Evolutionary conservation across 1,140 invertebrate species (phyloP), one percentile per base, ranked within the genome.

Genomic region (Bombus haemorrhoidalis): DNA sequence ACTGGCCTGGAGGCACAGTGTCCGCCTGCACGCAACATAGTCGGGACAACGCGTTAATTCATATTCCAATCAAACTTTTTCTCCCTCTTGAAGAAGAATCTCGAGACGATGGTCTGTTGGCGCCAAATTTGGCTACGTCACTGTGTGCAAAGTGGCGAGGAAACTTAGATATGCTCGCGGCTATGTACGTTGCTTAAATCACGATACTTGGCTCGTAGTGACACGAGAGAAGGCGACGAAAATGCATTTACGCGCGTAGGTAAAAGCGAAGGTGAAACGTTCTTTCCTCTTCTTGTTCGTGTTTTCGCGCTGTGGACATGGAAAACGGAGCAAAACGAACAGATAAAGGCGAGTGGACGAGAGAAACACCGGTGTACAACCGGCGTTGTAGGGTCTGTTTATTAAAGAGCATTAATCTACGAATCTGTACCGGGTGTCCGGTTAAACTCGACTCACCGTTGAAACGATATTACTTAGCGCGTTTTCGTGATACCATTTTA

Each of bases 321-420:
- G 18, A 9, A 53, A 53, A 53, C 47, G 43, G 25, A 37, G 64
- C 39, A 25, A 71, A 66, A 64, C 28, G 32, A 32, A 25, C 9
- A 34, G 39, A 41, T n/a, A 57, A 83, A 69, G 39, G 53, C n/a
- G 22, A 25, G 41, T 10, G 37, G 37, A 41, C 57, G 69, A n/a
- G 37, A 64, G 34, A n/a, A 76, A 68, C 53, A 69, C 32, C 66
- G 28, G 28, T 34, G 79, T 82, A 64, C 47, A 66, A 62, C 59
- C 64, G 79, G 34, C 34, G 28, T 41, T 13, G 22, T 57, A 41
- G 72, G 68, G 79, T 53, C 76, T 90, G 89, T 88, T 90, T 90
- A 91, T 91, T 90, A 91, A 91, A 90, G 86, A 71, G 89, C 66
- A 90, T 90, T 90, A 90, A 91, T 91, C 83, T 85, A 83, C 83